A percentile compares a stretch with the other conserved stretches of the same genome.
Evolutionary conservation across 2,888 invertebrate species (phyloP).

Genomic region (Xestia rhomboidea): DNA sequence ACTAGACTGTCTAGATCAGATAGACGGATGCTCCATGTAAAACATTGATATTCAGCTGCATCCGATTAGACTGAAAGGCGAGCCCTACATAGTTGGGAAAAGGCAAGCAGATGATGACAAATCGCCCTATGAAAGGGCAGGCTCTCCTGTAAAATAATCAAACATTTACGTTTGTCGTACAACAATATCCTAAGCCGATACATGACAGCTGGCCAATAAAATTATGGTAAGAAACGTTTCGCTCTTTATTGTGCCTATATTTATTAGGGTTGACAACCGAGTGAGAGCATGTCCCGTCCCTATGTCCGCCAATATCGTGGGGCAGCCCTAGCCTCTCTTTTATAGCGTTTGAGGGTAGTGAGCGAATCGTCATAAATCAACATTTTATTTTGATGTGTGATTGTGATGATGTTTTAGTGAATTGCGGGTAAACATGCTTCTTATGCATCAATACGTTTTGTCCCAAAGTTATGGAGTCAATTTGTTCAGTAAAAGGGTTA

Average conservation of each 20-base stretch:
- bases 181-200: conserved; percentile 16
- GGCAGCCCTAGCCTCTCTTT: conserved; percentile 45
- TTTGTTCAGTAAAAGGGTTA: conserved; percentile 36
- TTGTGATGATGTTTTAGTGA: conserved; percentile 48
- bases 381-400: conserved; percentile 63
- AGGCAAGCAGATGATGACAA: not conserved
- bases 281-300: conserved; percentile 59
- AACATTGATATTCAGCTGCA: not conserved
- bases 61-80: not conserved
- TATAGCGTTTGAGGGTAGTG: conserved; percentile 67
- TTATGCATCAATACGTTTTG: conserved; percentile 39
- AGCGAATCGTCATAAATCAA: conserved; percentile 75
- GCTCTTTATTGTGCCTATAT: conserved; percentile 47
- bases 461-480: conserved; percentile 35
- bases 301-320: conserved; percentile 14
- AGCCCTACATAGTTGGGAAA: not conserved
- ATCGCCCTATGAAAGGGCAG: too few species aligned
- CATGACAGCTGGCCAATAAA: conserved; percentile 51
- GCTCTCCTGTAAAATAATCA: not conserved
- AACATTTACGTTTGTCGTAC: conserved; percentile 4
- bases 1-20: not conserved
- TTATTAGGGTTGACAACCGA: conserved; percentile 64
- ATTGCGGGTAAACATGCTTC: conserved; percentile 47
- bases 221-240: conserved; percentile 19
- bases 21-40: not conserved